Base-by-base conservation (phyloP, 2,113 vertebrate genomes). In the Butorides virescens region DNA sequence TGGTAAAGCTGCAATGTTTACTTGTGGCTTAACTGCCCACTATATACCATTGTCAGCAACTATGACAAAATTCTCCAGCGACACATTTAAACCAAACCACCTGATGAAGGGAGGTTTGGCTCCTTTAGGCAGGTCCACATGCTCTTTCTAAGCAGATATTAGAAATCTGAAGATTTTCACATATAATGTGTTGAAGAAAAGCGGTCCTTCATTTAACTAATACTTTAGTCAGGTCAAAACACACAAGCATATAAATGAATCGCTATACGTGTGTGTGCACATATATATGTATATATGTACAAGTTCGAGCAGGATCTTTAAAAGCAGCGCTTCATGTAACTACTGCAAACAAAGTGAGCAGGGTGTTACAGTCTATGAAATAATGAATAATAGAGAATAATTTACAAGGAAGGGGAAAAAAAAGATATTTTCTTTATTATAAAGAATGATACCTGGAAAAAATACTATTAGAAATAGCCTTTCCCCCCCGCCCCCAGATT, bases 1-100 rank as follows among this genome's bases (percentile, higher is more conserved):
- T 79, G 86, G 73, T 94, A 92, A 90, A 98, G 90, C 44, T 96
- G 88, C 63, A 91, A 83, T 86, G 55, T 96, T 94, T 97, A 89
- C 73, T 87, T 72, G 87, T 62, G 95, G 93, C 4, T 97, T 91
- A 95, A 81, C 70, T 81, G 74, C 66, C 63, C 91, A 68, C 86
- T 87, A 32, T 47, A 36, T 44, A 61, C 74, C 73, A 79, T 56
- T 77, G 83, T 94, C 79, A 91, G 84, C 53, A 95, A 90, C 82
- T 95, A 44, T 19, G 55, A 97, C 97, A 96, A 93, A 95, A 94
- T 93, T 78, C 72, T 89, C n/a, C 79, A 97, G 84, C 3, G 10
- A 94, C 84, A 88, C 62, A 56, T 82, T 88, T 67, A 88, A 91
- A 76, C 42, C 63, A 68, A 90, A 65, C 30, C 67, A 71, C 53